phyloP scores from a whole-genome alignment of 2,888 invertebrate species.

The Crossocerus cetratus region DNA sequence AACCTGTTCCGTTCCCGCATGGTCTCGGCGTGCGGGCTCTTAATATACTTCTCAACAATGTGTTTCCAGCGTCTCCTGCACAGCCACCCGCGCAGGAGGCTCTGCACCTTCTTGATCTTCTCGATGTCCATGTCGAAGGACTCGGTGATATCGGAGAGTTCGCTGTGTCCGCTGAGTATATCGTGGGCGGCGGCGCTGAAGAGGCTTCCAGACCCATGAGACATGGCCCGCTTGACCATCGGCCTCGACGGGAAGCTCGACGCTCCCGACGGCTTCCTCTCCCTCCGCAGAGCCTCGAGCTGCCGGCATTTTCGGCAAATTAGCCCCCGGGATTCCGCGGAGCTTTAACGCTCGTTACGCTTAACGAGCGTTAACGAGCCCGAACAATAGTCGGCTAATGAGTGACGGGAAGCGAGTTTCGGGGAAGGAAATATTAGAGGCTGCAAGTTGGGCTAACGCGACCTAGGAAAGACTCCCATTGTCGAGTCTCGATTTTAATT shows the following conservation, averaged over 20 bases:
- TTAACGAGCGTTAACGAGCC: too few relatives aligned
- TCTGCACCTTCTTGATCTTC: constrained; percentile 93
- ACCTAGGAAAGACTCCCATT: too few relatives aligned
- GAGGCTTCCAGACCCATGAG: constrained; percentile 56
- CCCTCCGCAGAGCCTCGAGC: constrained; percentile 90
- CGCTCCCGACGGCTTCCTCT: constrained; percentile 81
- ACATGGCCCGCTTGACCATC: constrained; percentile 59
- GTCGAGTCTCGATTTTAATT: too few relatives aligned
- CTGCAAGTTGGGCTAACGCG: too few relatives aligned
- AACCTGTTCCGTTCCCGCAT: constrained; percentile 94
- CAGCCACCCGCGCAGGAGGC: constrained; percentile 95
- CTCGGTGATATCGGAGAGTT: constrained; percentile 72
- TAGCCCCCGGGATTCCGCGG: too few relatives aligned
- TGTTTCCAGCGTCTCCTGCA: constrained; percentile 95
- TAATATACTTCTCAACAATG: constrained; percentile 95
- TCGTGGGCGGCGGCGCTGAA: constrained; percentile 13
- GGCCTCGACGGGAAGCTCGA: constrained; percentile 55
- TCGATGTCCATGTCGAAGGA: constrained; percentile 85
- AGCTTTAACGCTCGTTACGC: too few relatives aligned
- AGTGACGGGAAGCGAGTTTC: too few relatives aligned
- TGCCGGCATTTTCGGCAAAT: constrained; percentile 68
- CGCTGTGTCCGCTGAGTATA: constrained; percentile 23
- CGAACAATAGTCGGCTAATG: too few relatives aligned
- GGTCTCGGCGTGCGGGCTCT: constrained; percentile 95
- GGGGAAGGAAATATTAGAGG: too few relatives aligned